phyloP scores from a whole-genome alignment of 2,888 invertebrate genomes.

The Prosapia bicincta region DNA sequence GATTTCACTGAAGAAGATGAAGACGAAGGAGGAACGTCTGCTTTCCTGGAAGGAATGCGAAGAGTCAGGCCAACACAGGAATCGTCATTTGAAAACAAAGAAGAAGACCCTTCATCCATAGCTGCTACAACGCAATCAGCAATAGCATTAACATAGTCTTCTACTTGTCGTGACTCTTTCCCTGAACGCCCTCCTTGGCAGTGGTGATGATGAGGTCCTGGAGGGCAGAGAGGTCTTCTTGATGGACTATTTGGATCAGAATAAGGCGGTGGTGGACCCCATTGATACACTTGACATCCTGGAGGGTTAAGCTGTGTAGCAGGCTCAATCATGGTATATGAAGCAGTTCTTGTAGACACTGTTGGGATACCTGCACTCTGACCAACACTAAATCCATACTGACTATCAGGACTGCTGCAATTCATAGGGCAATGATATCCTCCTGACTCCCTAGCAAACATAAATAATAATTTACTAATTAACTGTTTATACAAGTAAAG shows the following conservation, averaged over 20 bases:
- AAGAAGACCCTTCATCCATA: not conserved
- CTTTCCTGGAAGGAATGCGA: conserved; percentile 6
- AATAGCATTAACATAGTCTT: conserved; percentile 2
- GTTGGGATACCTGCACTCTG: conserved; percentile 39
- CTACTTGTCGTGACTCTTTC: not conserved
- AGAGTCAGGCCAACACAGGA: not conserved
- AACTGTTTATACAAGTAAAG: too few relatives aligned
- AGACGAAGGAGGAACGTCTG: conserved; percentile 11
- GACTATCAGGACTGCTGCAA: conserved; percentile 71
- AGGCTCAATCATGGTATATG: conserved; percentile 44
- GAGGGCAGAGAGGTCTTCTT: conserved; percentile 17
- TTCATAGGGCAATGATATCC: conserved; percentile 52
- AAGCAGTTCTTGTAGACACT: conserved; percentile 34
- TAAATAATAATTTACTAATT: not conserved
- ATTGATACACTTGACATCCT: conserved; percentile 49
- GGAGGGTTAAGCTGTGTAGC: conserved; percentile 25
- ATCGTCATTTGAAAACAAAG: not conserved
- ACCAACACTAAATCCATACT: conserved; percentile 60
- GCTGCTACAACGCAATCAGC: not conserved
- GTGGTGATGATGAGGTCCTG: conserved; percentile 19
- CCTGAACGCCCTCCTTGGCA: conserved; percentile 3
- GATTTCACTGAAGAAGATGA: conserved; percentile 8
- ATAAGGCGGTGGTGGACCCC: conserved; percentile 89
- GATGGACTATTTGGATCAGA: conserved; percentile 41
- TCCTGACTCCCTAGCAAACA: conserved; percentile 42